A percentile compares a stretch with the other conserved stretches of the same genome.
Evolutionary conservation across 2,888 invertebrate genomes (phyloP).

Genomic region (Limnephilus lunatus): DNA sequence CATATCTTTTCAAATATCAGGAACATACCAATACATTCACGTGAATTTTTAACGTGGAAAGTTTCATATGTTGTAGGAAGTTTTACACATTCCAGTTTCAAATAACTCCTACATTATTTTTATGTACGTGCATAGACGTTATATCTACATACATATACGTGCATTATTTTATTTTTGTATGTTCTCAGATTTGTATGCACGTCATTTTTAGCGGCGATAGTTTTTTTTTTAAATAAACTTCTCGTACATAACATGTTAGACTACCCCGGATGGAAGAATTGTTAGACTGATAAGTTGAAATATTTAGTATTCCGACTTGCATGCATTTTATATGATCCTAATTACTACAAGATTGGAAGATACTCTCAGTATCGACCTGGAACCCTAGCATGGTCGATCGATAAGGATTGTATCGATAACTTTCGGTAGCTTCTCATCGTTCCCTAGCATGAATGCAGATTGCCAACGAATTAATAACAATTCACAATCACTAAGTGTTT

Average conservation of each 20-base stretch:
- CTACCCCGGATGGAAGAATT: not conserved
- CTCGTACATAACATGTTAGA: not conserved
- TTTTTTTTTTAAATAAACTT: not conserved
- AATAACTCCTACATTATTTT: constrained; percentile 18
- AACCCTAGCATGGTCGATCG: no score
- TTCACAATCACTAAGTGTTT: no score
- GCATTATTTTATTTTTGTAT: not conserved
- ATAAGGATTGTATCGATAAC: no score
- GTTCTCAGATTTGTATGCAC: not conserved
- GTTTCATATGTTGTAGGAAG: constrained; percentile 17
- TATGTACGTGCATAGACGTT: not conserved
- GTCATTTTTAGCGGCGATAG: not conserved
- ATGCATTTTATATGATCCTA: not conserved
- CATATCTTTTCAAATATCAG: not conserved
- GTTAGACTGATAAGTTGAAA: no score
- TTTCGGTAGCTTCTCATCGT: no score
- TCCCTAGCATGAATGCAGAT: no score
- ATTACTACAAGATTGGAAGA: not conserved
- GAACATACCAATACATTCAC: constrained; percentile 21
- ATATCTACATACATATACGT: not conserved
- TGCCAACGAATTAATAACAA: no score
- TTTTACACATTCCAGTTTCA: constrained; percentile 19
- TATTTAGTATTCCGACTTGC: no score
- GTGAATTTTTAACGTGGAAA: constrained; percentile 42
- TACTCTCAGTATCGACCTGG: no score